Conservation (phyloP, 2,888 invertebrate genomes). For the Prenolepis imparis region DNA sequence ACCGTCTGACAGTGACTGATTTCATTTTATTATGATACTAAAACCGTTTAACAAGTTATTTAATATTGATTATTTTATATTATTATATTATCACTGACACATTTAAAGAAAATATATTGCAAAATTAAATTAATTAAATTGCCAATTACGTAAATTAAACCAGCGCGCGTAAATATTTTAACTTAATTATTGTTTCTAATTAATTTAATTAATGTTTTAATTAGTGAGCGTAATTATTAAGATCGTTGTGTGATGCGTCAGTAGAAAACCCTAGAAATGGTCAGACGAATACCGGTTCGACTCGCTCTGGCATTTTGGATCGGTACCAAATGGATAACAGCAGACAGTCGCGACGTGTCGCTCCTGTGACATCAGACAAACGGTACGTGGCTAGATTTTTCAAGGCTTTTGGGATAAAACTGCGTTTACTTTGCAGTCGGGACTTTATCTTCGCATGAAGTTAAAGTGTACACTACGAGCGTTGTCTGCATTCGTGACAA, state of each 20-base stretch:
- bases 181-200: conserved; percentile 59
- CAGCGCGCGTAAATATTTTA: conserved; percentile 16
- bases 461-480: not conserved
- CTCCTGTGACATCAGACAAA: conserved; percentile 50
- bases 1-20: not conserved
- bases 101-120: not conserved
- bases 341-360: conserved; percentile 51
- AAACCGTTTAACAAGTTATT: not conserved
- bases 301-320: conserved; percentile 59
- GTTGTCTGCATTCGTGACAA: not conserved
- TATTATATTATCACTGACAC: not conserved
- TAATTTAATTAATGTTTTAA: conserved; percentile 6
- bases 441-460: not conserved
- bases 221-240: conserved; percentile 60
- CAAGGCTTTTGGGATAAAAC: conserved; percentile 10
- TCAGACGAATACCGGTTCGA: conserved; percentile 41
- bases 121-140: conserved; percentile 7
- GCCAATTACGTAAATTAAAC: not conserved
- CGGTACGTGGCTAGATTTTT: conserved; percentile 66
- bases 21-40: not conserved
- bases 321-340: conserved; percentile 68
- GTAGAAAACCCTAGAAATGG: conserved; percentile 49
- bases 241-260: conserved; percentile 54
- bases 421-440: not conserved
- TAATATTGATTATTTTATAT: not conserved